These are phyloP conservation scores for Littorina saxatilis DNA, from an alignment of 1,140 invertebrate genomes.

Conservation along the genomic window DNA sequence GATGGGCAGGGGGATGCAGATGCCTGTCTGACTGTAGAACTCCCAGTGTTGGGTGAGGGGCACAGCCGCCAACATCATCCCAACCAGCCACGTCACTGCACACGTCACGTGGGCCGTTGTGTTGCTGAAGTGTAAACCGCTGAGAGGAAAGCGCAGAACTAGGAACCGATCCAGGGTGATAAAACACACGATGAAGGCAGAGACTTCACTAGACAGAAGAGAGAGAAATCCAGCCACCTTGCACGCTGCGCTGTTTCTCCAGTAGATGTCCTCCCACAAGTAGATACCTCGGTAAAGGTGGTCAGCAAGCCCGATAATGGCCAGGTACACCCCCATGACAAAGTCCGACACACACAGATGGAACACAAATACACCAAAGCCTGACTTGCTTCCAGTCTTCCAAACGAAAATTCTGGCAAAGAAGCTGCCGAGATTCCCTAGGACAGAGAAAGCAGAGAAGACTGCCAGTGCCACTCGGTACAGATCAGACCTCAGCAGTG, in stretches of 20 bases:
- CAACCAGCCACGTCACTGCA: slow-evolving; percentile 32
- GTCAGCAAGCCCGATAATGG: slow-evolving; percentile 62
- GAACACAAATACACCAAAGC: slow-evolving; percentile 49
- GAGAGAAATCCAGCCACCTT: too few relatives aligned
- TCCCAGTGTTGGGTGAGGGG: slow-evolving; percentile 33
- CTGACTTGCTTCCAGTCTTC: slow-evolving; percentile 37
- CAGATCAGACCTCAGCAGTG: slow-evolving; percentile 43
- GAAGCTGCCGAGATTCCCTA: slow-evolving; percentile 52
- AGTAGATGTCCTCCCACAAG: slow-evolving; percentile 48
- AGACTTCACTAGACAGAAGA: slow-evolving; percentile 61
- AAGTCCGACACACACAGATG: slow-evolving; percentile 61
- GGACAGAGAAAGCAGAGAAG: slow-evolving; percentile 40
- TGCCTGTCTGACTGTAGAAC: too few relatives aligned
- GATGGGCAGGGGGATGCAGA: slow-evolving; percentile 53
- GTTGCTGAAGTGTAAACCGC: slow-evolving; percentile 32
- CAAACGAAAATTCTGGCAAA: slow-evolving; percentile 28
- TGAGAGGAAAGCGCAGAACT: slow-evolving; percentile 62
- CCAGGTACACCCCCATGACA: slow-evolving; percentile 69
- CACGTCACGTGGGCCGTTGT: slow-evolving; percentile 14
- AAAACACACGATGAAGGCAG: slow-evolving; percentile 58
- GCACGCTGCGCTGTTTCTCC: slow-evolving; percentile 56
- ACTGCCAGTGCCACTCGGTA: slow-evolving; percentile 43
- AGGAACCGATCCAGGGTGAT: too few relatives aligned
- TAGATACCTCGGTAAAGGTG: slow-evolving; percentile 57
- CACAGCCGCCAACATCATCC: slow-evolving; percentile 35